A percentile compares a stretch with the other conserved stretches of the same genome.
Evolutionary conservation across 2,797 vertebrate species (phyloP).

Genomic region (Trichosurus vulpecula): DNA sequence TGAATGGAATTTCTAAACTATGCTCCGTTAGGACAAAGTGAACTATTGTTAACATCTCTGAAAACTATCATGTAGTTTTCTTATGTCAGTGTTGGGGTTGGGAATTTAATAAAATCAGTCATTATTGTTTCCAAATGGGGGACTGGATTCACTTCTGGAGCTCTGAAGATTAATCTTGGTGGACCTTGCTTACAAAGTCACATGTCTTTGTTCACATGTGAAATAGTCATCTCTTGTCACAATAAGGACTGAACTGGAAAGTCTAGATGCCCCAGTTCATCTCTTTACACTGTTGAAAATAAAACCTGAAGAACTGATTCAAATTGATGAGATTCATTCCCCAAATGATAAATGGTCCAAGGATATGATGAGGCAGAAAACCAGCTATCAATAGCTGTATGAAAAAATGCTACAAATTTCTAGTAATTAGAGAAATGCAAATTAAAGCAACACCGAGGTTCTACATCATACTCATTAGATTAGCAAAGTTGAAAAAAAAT

Average conservation of each 20-base stretch:
- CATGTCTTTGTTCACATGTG: neutral
- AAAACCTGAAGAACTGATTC: neutral
- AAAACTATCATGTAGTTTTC: neutral
- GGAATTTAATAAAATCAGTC: neutral
- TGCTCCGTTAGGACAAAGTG: neutral
- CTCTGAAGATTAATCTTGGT: neutral
- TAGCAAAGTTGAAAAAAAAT: neutral
- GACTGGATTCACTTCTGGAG: neutral
- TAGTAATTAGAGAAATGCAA: neutral
- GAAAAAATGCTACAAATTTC: neutral
- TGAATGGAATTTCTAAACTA: neutral
- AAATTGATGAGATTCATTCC: neutral
- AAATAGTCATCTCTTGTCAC: neutral
- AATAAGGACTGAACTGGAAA: neutral
- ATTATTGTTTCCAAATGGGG: neutral
- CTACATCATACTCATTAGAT: neutral
- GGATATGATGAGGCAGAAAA: neutral
- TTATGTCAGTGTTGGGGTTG: neutral
- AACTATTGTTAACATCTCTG: neutral
- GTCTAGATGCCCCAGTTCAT: neutral
- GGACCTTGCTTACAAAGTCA: neutral
- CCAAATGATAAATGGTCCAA: neutral
- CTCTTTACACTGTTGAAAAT: neutral
- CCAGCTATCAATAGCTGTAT: neutral
- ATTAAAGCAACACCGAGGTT: neutral